A percentile compares a stretch with the other conserved stretches of the same genome.
phyloP scores from a whole-genome alignment of 2,797 vertebrate species.

The Arrhamphus sclerolepis region DNA sequence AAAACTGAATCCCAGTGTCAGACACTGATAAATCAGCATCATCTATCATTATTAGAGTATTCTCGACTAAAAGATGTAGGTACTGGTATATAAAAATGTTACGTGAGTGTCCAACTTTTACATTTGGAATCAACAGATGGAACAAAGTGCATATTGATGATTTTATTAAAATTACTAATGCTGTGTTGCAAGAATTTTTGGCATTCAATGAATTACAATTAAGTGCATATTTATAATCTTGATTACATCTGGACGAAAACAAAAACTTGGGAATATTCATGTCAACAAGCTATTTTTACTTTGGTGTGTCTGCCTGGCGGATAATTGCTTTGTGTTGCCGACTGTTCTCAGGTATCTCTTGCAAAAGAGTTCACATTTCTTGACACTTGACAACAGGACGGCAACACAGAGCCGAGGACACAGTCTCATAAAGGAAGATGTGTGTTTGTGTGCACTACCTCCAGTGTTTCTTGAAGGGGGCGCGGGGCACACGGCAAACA shows the following conservation, averaged over 20 bases:
- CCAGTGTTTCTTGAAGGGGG: neutral
- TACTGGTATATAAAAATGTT: neutral
- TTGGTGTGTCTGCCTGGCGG: neutral
- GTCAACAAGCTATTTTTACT: neutral
- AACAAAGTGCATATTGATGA: too few species aligned
- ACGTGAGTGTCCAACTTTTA: neutral
- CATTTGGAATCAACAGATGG: too few species aligned
- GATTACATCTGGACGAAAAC: conserved; percentile 1
- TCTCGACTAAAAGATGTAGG: neutral
- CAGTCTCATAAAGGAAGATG: conserved; percentile 23
- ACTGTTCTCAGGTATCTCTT: neutral
- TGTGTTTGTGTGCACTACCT: conserved; percentile 27
- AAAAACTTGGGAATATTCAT: neutral
- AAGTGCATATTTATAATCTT: neutral
- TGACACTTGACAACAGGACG: conserved; percentile 31
- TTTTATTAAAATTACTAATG: too few species aligned
- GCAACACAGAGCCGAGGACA: conserved; percentile 11
- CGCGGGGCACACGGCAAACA: conserved; percentile 52
- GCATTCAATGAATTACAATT: too few species aligned
- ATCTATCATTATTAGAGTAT: neutral
- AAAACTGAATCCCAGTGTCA: neutral
- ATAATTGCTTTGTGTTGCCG: neutral
- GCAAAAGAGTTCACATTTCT: too few species aligned
- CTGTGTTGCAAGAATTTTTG: too few species aligned
- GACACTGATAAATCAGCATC: neutral